Base-by-base conservation (phyloP, 1,140 invertebrate species). In the Ceratosolen solmsi region DNA sequence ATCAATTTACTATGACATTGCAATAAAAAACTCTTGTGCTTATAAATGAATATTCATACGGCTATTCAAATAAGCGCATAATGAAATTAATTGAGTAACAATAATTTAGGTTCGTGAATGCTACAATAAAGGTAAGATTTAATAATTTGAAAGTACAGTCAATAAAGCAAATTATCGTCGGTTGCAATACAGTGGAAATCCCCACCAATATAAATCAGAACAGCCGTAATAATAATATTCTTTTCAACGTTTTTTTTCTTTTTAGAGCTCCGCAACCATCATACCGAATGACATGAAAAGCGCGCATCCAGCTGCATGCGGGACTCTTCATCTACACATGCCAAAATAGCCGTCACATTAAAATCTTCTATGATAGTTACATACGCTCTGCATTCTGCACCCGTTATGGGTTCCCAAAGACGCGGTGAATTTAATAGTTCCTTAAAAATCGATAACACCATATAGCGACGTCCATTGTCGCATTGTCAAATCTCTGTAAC, bases 381-480 rank as follows among this genome's bases (percentile, higher is more conserved):
- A 4, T 33, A 33, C 0, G 27, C 15, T n/a, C 13, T 30, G 60
- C 30, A 63, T 33, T 63, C 30, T 63, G 2, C 30, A 63, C 27
- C 30, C 60, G 30, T 63, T 63, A 33, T 33, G 15, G 30, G 27
- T 27, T 63, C 60, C 1, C 13, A 0, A 30, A 13, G n/a, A n/a
- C 20, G 36, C 68, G 25, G 0, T 17, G 51, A 79, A 72, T 46
- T 79, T 79, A 79, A 72, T 72, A 60, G 51, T 54, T 72, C 49
- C 51, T 79, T 79, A 79, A 79, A 79, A 79, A 79, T 79, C 78
- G 78, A 79, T 79, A 72, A 25, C 75, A 41, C 56, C n/a, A 56
- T 8, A 54, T 22, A 15, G 38, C 54, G 17, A 27, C 60, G 75
- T 79, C 63, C 63, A 54, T 70, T 70, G 49, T 79, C 27, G 30